A percentile compares a stretch with the other conserved stretches of the same genome.
phyloP scores from a whole-genome alignment of 1,140 invertebrate species.

The Myzus persicae region DNA sequence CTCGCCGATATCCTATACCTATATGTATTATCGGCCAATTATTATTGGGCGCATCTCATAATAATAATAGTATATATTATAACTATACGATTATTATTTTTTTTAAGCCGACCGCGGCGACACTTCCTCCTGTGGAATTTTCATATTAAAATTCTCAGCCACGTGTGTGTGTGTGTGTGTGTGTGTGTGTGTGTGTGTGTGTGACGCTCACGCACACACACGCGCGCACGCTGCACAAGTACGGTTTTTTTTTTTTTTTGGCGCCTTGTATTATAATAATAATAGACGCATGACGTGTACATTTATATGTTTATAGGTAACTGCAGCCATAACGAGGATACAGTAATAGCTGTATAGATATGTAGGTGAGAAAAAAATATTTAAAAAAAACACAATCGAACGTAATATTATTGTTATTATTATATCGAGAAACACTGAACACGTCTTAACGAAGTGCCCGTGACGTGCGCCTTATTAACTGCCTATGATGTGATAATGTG shows the following conservation, averaged over 20 bases:
- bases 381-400: neutral
- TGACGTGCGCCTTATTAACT: slow-evolving; percentile 26
- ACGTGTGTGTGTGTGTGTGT: neutral
- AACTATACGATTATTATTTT: neutral
- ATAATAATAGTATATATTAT: neutral
- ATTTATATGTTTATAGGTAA: neutral
- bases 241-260: neutral
- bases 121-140: slow-evolving; percentile 43
- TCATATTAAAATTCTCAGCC: slow-evolving; percentile 54
- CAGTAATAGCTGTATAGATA: neutral
- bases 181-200: neutral
- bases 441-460: slow-evolving; percentile 11
- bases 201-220: neutral
- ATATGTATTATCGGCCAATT: neutral
- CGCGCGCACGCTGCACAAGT: neutral
- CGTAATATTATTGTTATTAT: neutral
- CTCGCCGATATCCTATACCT: neutral
- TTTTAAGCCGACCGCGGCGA: neutral
- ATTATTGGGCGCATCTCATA: neutral
- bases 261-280: neutral
- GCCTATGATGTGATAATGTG: too few species aligned
- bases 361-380: neutral
- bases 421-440: neutral
- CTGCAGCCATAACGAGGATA: neutral
- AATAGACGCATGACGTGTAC: neutral